Evolutionary conservation across 2,888 invertebrate genomes (phyloP), one percentile per base, ranked within the genome.

Genomic region (Oegoconia quadripuncta): DNA sequence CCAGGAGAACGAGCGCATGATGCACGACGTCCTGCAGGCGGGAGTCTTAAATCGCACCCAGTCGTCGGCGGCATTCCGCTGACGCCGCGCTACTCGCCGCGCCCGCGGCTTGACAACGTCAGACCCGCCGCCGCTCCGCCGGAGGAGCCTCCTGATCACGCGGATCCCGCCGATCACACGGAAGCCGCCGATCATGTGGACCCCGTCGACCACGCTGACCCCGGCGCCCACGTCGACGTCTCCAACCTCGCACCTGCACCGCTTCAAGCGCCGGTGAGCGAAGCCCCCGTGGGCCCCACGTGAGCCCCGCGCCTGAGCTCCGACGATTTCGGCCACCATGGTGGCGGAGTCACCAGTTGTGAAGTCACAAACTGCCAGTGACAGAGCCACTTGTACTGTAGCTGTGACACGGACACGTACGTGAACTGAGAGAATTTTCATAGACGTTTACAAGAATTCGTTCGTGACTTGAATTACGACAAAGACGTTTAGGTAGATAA

Each of bases 1-100:
- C 61, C 93, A 93, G 88, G 94, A 95, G 89, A 95, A 95, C 88
- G 95, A 95, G 89, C 93, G 94, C 81, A 89, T 95, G 83, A 90
- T 95, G 89, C 90, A 90, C 76, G 94, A 94, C 83, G 93, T 92
- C 60, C 88, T 93, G 74, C 92, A 93, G 81, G 81, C 67, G 80
- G 86, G 74, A 75, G 74, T 80, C 77, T 81, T 79, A 76, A 88
- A 88, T 84, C 87, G 82, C 84, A 86, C 87, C 83, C 88, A 82
- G 84, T 86, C 77, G 76, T 84, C 77, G 84, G 80, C 59, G 77
- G 87, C 59, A 84, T 84, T 68, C 81, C 86, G 79, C 82, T 86
- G 86, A 87, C 87, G 68, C 87, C 86, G 79, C 84, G 86, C 74
- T 87, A 87, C 55, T 83, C 87, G 63, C 86, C 86, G 65, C 79